Percentiles rank a stretch among this genome's conserved stretches.
These are phyloP conservation scores for Oryzias javanicus DNA, from an alignment of 2,113 vertebrate species.

Conservation along the genomic window DNA sequence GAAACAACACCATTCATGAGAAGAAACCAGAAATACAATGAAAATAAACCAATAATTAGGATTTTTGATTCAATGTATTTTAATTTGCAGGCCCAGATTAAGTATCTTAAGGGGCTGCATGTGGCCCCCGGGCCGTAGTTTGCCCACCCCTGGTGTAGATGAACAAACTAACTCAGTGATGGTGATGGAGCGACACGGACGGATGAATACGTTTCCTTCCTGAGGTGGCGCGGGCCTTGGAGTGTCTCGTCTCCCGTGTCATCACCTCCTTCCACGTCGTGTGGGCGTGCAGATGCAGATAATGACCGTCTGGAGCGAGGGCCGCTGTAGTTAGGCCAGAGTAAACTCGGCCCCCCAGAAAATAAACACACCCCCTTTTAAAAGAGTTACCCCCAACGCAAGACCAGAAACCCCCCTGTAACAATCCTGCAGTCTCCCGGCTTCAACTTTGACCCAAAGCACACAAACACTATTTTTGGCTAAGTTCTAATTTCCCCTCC, in stretches of 20 bases:
- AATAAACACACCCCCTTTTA: constrained; percentile 47
- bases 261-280: constrained; percentile 23
- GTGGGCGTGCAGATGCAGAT: constrained; percentile 30
- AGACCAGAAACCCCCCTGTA: constrained; percentile 17
- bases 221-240: constrained; percentile 5
- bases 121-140: too few relatives aligned
- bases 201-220: constrained; percentile 26
- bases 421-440: constrained; percentile 2
- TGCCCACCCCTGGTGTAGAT: too few relatives aligned
- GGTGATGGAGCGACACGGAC: constrained; percentile 38
- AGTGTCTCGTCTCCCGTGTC: constrained; percentile 2
- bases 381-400: constrained; percentile 15
- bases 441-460: constrained; percentile 30
- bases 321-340: constrained; percentile 32
- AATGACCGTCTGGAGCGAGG: constrained; percentile 47
- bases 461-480: constrained; percentile 51
- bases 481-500: constrained; percentile 45
- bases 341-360: constrained; percentile 46
- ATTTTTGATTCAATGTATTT: too few relatives aligned
- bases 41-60: too few relatives aligned
- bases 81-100: too few relatives aligned
- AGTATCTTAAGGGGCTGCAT: too few relatives aligned
- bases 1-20: too few relatives aligned
- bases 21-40: too few relatives aligned
- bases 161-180: constrained; percentile 16